phyloP scores from a whole-genome alignment of 2,797 vertebrate genomes.

The Myoxocephalus aenaeus region DNA sequence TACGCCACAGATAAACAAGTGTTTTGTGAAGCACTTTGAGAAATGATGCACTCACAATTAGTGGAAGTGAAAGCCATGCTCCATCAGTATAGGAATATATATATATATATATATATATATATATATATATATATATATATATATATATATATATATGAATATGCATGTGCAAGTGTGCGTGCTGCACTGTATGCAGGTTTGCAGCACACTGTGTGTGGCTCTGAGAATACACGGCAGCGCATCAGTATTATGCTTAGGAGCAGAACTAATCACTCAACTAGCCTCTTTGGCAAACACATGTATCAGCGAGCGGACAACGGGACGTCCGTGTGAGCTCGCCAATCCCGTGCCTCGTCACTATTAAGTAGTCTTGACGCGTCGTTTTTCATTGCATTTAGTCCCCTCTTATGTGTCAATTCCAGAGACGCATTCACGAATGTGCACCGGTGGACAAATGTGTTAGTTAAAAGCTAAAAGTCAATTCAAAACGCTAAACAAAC shows the following conservation, averaged over 20 bases:
- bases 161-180: neutral
- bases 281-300: constrained; percentile 52
- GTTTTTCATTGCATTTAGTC: neutral
- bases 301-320: neutral
- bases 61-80: constrained; percentile 5
- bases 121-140: no score
- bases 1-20: neutral
- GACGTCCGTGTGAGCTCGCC: constrained; percentile 7
- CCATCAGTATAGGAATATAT: neutral
- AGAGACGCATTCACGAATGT: no score
- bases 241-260: constrained; percentile 69
- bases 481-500: constrained; percentile 1
- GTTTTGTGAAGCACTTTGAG: neutral
- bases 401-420: neutral
- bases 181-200: constrained; percentile 17
- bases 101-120: no score
- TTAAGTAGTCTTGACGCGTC: neutral
- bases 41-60: constrained; percentile 9
- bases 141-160: neutral
- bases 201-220: constrained; percentile 30
- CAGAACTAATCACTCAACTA: constrained; percentile 70
- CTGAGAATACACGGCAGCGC: constrained; percentile 32
- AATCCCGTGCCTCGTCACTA: constrained; percentile 3
- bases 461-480: no score
- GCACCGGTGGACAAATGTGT: no score